These are phyloP conservation scores for Peromyscus melanophrys DNA, from an alignment of 2,797 vertebrate species.

Conservation along the genomic window DNA sequence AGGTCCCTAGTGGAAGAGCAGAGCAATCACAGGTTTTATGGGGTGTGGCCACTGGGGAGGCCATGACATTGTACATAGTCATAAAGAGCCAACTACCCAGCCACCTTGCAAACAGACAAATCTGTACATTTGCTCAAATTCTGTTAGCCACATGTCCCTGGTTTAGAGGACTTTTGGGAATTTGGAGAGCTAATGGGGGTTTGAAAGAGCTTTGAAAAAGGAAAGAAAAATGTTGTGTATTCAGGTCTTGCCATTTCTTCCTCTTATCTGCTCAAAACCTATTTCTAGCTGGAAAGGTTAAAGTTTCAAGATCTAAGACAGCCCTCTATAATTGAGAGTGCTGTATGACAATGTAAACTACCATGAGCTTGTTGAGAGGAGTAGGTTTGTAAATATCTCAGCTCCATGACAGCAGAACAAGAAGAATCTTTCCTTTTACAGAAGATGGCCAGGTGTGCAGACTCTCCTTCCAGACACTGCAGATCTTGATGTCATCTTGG, in stretches of 20 bases:
- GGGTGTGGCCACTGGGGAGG: neutral
- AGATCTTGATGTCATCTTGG: neutral
- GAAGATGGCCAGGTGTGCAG: neutral
- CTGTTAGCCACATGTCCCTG: neutral
- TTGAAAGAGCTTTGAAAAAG: neutral
- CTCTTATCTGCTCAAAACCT: neutral
- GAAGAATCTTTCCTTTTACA: conserved; percentile 24
- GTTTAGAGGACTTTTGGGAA: neutral
- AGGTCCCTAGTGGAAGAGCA: conserved; percentile 88
- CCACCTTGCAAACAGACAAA: neutral
- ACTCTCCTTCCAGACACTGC: neutral
- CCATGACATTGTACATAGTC: fast-evolving
- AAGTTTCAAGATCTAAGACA: conserved; percentile 58
- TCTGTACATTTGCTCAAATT: neutral
- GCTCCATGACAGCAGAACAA: conserved; percentile 53
- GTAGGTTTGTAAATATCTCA: conserved; percentile 66
- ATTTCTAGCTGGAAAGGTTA: neutral
- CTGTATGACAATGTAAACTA: conserved; percentile 71
- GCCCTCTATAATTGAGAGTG: neutral
- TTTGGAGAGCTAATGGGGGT: neutral
- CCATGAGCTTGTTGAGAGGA: conserved; percentile 41
- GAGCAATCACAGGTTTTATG: conserved; percentile 81
- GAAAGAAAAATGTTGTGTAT: neutral
- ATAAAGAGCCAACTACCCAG: neutral
- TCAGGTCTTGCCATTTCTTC: neutral